phyloP scores from a whole-genome alignment of 2,888 invertebrate genomes.

The Eupithecia inturbata region DNA sequence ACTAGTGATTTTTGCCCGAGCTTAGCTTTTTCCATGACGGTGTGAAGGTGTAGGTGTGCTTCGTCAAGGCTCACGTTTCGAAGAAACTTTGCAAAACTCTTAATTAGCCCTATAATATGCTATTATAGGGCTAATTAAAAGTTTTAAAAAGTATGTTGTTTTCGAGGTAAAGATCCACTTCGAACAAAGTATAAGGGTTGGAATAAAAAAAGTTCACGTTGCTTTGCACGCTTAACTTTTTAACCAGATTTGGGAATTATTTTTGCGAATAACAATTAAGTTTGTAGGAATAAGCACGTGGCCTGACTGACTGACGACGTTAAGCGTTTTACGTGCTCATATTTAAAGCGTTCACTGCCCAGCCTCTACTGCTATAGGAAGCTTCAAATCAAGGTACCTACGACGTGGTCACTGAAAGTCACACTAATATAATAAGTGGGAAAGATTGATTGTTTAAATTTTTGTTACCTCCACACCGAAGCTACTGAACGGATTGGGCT shows the following conservation, averaged over 20 bases:
- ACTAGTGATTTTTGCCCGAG: too few species aligned
- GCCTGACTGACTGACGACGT: not conserved
- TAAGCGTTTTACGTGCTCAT: not conserved
- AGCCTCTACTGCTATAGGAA: not conserved
- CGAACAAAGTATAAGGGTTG: constrained; percentile 4
- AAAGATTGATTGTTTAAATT: too few species aligned
- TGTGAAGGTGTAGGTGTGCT: not conserved
- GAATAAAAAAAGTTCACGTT: constrained; percentile 25
- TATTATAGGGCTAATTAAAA: too few species aligned
- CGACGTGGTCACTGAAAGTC: not conserved
- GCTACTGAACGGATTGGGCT: not conserved
- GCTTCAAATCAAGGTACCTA: not conserved
- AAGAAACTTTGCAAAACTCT: constrained; percentile 9
- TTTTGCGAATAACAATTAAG: not conserved
- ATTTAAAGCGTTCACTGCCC: not conserved
- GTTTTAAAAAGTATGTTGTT: too few species aligned
- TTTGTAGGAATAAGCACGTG: not conserved
- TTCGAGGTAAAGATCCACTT: not conserved
- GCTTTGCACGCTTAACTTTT: constrained; percentile 19
- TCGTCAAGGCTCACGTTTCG: constrained; percentile 11
- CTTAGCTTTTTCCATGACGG: too few species aligned
- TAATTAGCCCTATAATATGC: not conserved
- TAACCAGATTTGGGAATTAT: not conserved
- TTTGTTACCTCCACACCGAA: not conserved
- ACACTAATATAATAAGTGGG: not conserved